Evolutionary conservation across 1,140 invertebrate species (phyloP).

Genomic region (Battus philenor): DNA sequence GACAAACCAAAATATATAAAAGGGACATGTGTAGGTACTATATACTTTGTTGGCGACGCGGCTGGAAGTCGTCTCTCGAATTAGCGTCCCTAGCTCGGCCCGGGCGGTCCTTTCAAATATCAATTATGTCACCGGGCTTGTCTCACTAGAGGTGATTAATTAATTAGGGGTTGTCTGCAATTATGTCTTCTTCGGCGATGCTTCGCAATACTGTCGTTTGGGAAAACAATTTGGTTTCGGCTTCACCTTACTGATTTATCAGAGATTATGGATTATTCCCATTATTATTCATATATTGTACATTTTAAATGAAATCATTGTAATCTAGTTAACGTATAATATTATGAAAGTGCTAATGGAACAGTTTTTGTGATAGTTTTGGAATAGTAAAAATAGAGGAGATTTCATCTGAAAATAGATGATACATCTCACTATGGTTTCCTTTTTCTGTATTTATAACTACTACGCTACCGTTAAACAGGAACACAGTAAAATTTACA

Average conservation of each 20-base stretch:
- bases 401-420: too few species aligned
- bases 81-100: constrained; percentile 34
- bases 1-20: constrained; percentile 1
- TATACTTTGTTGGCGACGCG: background rate
- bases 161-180: constrained; percentile 58
- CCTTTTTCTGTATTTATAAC: too few species aligned
- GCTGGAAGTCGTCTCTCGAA: constrained; percentile 36
- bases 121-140: constrained; percentile 50
- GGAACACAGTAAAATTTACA: too few species aligned
- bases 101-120: constrained; percentile 59
- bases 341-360: too few species aligned
- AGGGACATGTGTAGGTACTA: constrained; percentile 1
- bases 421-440: too few species aligned
- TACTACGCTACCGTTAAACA: too few species aligned
- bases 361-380: too few species aligned
- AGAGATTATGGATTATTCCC: too few species aligned
- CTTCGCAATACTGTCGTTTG: constrained; percentile 16
- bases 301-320: too few species aligned
- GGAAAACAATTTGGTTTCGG: constrained; percentile 18
- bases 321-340: too few species aligned
- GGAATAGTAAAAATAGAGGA: too few species aligned
- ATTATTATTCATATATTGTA: too few species aligned
- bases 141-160: constrained; percentile 54
- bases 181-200: constrained; percentile 39
- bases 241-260: background rate